Base-by-base conservation (phyloP, 2,888 invertebrate species). In the Portevinia maculata region DNA sequence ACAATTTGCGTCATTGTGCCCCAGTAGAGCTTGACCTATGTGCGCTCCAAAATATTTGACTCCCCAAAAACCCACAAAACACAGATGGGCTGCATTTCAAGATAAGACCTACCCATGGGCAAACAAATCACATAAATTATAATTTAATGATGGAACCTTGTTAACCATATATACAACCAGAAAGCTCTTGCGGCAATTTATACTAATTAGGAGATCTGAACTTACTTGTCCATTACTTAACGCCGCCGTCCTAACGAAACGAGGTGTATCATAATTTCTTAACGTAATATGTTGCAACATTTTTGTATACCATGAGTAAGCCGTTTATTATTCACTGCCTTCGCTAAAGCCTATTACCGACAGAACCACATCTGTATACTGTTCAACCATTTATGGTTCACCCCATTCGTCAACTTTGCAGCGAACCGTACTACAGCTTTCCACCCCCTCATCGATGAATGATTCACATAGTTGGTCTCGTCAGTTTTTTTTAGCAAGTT, bases 321-420 rank as follows among this genome's bases (percentile, higher is more conserved):
- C 74, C 48, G 60, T 74, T 79, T 79, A 79, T 74, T 67, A 74
- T 48, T 67, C 67, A 41, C 44, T 44, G 57, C 74, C 79, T 53
- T 60, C 46, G 52, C 53, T 65, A 60, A 79, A 79, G 74, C 74
- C 79, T 74, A 74, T 79, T 79, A 79, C 41, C 52, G 60, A 41
- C 60, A 53, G 13, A 67, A 74, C 74, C 79, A 59, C 60, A 55
- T n/a, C n/a, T n/a, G n/a, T n/a, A n/a, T n/a, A 67, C 75, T 37
- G 55, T 28, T 9, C 8, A 4, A 30, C 30, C 46, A 28, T 57
- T 28, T 28, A 13, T 8, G 67, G 73, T 55, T 67, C 74, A 79
- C 79, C 74, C 74, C 67, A 74, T 74, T 62, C 53, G 60, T 74
- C 67, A 67, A 15, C 17, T 48, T 41, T 48, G 44, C 67, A 79